Percentiles rank a stretch among this genome's conserved stretches.
phyloP scores from a whole-genome alignment of 2,888 invertebrate species.

The Theodoxus fluviatilis region DNA sequence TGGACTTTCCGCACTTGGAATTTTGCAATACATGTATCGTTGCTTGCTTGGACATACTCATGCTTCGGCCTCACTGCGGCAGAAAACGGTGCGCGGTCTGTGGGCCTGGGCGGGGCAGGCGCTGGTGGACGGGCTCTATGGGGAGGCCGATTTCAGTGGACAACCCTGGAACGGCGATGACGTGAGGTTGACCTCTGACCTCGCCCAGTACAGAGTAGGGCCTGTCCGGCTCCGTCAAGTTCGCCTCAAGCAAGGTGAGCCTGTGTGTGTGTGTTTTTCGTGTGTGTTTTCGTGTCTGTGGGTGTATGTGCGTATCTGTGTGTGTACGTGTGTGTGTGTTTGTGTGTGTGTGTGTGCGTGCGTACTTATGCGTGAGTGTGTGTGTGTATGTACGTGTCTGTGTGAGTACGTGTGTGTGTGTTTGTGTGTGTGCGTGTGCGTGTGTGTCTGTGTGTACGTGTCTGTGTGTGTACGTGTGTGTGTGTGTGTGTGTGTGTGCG shows the following conservation, averaged over 20 bases:
- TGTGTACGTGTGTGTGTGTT: conserved; percentile 4
- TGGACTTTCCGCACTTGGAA: too few species aligned
- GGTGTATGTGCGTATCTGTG: not conserved
- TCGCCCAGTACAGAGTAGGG: conserved; percentile 47
- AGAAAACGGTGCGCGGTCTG: conserved; percentile 34
- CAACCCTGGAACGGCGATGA: conserved; percentile 25
- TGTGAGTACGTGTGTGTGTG: conserved; percentile 15
- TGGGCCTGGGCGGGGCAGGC: conserved; percentile 46
- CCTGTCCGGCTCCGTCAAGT: conserved; percentile 32
- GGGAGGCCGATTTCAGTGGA: conserved; percentile 35
- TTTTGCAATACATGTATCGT: not conserved
- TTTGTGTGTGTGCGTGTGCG: conserved; percentile 10
- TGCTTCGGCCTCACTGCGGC: too few species aligned
- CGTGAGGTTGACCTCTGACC: conserved; percentile 38
- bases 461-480: conserved; percentile 16
- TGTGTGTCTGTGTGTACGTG: conserved; percentile 13
- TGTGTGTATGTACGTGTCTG: not conserved
- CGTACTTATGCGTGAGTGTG: conserved; percentile 9
- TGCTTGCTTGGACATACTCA: too few species aligned
- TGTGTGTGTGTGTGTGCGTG: conserved; percentile 8
- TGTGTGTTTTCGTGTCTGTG: conserved; percentile 7
- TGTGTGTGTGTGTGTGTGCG: conserved; percentile 11
- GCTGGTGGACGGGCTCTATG: conserved; percentile 44
- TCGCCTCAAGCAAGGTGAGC: not conserved
- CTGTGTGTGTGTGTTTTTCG: conserved; percentile 4